Evolutionary conservation across 2,113 vertebrate genomes (phyloP).

Genomic region (Ranitomeya variabilis): DNA sequence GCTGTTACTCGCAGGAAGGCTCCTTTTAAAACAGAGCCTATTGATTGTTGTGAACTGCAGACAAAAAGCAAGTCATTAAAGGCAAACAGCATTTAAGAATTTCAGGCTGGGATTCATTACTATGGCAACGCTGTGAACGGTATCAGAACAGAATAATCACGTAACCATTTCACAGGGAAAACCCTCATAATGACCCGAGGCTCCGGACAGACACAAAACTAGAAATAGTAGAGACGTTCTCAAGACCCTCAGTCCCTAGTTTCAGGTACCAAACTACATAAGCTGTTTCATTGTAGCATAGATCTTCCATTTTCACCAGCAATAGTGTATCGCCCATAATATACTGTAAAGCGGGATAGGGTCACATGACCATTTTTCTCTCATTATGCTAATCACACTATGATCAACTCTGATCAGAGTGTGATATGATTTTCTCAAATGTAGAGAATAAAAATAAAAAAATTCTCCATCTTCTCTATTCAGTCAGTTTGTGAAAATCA

Average conservation of each 20-base stretch:
- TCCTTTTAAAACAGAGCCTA: slow-evolving; percentile 62
- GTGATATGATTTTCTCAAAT: no score
- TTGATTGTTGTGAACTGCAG: slow-evolving; percentile 66
- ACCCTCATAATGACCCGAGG: slow-evolving; percentile 55
- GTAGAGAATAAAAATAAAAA: no score
- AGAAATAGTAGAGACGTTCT: neutral
- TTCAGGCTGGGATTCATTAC: slow-evolving; percentile 66
- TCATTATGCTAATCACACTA: no score
- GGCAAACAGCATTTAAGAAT: slow-evolving; percentile 69
- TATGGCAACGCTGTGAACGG: slow-evolving; percentile 67
- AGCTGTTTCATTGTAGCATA: neutral
- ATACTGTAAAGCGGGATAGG: no score
- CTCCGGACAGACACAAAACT: slow-evolving; percentile 38
- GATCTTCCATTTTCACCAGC: neutral
- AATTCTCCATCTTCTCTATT: no score
- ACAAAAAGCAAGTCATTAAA: slow-evolving; percentile 67
- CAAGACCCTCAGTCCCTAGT: neutral
- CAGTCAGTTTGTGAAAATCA: no score
- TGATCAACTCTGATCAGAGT: no score
- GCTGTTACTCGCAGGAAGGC: slow-evolving; percentile 59
- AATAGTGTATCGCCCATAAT: no score
- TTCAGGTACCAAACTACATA: neutral
- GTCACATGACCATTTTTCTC: no score
- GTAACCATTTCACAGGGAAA: slow-evolving; percentile 63
- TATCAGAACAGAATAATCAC: slow-evolving; percentile 61